Conservation (phyloP, 2,113 vertebrate genomes). For the Myiopsitta monachus region DNA sequence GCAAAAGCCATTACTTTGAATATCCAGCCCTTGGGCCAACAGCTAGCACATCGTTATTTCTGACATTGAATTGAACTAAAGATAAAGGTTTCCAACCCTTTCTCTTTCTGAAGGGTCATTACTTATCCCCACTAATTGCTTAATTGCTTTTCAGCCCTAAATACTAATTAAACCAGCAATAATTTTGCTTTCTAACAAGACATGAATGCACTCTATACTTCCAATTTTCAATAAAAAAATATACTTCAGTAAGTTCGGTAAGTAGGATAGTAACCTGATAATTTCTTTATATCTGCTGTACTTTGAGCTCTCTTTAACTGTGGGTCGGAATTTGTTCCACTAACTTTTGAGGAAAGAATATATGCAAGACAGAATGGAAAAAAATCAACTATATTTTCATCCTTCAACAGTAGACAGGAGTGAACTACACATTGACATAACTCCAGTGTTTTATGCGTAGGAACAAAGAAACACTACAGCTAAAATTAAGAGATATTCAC, state of each 20-base stretch:
- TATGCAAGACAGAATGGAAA: constrained; percentile 31
- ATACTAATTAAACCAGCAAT: neutral
- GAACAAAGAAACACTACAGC: constrained; percentile 53
- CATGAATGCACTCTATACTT: neutral
- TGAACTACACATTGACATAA: constrained; percentile 44
- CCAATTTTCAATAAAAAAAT: neutral
- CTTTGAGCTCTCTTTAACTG: constrained; percentile 8
- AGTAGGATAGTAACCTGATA: neutral
- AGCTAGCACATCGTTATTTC: neutral
- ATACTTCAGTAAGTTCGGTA: constrained; percentile 32
- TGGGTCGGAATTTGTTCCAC: constrained; percentile 41
- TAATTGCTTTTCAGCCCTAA: neutral
- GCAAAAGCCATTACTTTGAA: neutral
- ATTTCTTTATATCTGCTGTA: neutral
- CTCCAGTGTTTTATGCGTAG: constrained; percentile 77
- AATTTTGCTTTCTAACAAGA: neutral
- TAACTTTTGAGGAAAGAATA: constrained; percentile 34
- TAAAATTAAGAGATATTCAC: constrained; percentile 71
- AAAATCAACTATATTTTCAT: constrained; percentile 48
- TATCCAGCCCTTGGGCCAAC: neutral
- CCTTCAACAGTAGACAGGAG: constrained; percentile 32
- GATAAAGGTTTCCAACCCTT: neutral
- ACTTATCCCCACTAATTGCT: neutral
- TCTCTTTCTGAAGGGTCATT: constrained; percentile 18
- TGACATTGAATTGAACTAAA: neutral